Evolutionary conservation across 1,140 invertebrate species (phyloP).

Genomic region (Monomorium pharaonis): DNA sequence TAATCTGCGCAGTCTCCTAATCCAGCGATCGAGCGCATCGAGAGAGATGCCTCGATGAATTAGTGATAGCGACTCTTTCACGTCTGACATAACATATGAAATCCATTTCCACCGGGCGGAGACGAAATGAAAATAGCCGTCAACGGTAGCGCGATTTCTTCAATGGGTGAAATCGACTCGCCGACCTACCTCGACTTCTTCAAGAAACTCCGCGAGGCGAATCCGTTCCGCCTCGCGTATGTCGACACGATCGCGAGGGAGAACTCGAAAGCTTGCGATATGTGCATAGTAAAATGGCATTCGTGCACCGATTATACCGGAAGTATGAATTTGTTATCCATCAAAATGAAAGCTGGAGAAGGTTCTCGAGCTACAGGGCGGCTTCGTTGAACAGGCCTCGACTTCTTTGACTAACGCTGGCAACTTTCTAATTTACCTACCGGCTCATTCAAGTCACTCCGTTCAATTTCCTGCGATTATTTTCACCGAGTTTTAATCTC

Average conservation of each 20-base stretch:
- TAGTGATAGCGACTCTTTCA: not conserved
- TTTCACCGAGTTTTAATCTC: not conserved
- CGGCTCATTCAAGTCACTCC: not conserved
- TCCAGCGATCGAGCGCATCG: not conserved
- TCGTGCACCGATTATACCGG: not conserved
- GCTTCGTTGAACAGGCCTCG: too few relatives aligned
- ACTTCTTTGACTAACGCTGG: not conserved
- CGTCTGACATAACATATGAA: constrained; percentile 1
- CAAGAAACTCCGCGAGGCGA: not conserved
- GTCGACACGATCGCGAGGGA: not conserved
- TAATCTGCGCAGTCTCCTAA: not conserved
- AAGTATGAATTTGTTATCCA: not conserved
- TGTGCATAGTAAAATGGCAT: not conserved
- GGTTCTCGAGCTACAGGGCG: not conserved
- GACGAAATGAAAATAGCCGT: not conserved
- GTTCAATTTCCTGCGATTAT: not conserved
- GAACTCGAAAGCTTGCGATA: constrained; percentile 18
- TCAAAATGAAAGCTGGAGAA: not conserved
- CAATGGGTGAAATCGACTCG: constrained; percentile 46
- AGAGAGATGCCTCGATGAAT: not conserved
- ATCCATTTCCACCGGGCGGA: not conserved
- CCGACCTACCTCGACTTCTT: constrained; percentile 2
- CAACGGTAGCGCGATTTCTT: not conserved
- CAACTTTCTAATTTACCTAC: not conserved
- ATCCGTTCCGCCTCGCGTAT: not conserved